Evolutionary conservation across 1,140 invertebrate genomes (phyloP).

Genomic region (Pseudobourletiella spinata): DNA sequence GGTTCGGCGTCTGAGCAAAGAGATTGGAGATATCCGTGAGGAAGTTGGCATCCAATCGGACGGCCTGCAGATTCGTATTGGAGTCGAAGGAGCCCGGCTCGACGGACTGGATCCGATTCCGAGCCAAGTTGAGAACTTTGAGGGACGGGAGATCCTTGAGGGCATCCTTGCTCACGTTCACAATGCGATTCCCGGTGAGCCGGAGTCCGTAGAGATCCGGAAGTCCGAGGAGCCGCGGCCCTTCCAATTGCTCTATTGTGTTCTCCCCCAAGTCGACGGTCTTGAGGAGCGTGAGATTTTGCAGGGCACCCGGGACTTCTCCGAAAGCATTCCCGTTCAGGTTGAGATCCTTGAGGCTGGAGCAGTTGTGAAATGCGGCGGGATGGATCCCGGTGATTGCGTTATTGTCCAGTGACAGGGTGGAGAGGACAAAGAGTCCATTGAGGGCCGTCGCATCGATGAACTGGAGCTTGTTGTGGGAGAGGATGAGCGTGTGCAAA

Average conservation of each 20-base stretch:
- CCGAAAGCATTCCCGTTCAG: conserved; percentile 68
- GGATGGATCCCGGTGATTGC: conserved; percentile 61
- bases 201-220: conserved; percentile 68
- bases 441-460: conserved; percentile 62
- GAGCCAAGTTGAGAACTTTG: conserved; percentile 78
- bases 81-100: conserved; percentile 72
- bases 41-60: conserved; percentile 61
- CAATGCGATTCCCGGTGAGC: conserved; percentile 76
- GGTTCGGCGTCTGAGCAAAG: conserved; percentile 61
- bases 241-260: conserved; percentile 60
- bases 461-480: conserved; percentile 65
- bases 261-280: conserved; percentile 75
- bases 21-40: conserved; percentile 73
- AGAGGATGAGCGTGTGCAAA: conserved; percentile 67
- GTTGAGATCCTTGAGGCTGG: conserved; percentile 66
- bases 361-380: conserved; percentile 72
- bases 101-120: conserved; percentile 69
- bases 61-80: conserved; percentile 68
- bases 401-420: conserved; percentile 72
- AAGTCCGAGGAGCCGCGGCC: conserved; percentile 70
- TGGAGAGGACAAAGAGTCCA: conserved; percentile 64
- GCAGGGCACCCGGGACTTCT: conserved; percentile 61
- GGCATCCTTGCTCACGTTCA: conserved; percentile 69
- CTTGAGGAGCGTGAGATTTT: conserved; percentile 61
- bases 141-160: conserved; percentile 71